Evolutionary conservation across 2,113 vertebrate species (phyloP), one percentile per base, ranked within the genome.

Genomic region (Oreochromis tanganicae): DNA sequence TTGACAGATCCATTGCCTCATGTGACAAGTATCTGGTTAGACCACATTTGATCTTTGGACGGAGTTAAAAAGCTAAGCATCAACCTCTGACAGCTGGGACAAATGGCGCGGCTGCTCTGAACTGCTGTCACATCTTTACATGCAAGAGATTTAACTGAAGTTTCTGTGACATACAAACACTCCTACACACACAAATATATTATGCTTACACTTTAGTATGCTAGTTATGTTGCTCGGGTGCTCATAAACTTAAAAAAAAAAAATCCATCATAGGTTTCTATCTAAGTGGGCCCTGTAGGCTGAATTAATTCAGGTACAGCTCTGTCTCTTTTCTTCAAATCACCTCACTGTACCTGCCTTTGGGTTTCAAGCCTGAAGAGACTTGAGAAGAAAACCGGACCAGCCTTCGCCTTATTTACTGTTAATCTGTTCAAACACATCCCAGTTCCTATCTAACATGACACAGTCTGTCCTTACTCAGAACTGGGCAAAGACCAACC

Each of bases 11-110:
- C 82, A 88, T 85, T 89, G 90, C 85, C 29, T 94, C 92, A 4
- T 90, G 88, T 90, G 93, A 94, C 91, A 92, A 89, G 87, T 82
- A 84, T 92, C 92, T 93, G 81, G 85, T 90, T 86, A 56, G 85
- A 90, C 80, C 83, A 36, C 83, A 82, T 91, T 84, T 80, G 82
- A 93, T 92, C 90, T 92, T 81, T 83, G 73, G 68, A 90, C 5
- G 3, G 75, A 84, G 86, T 85, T 85, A 81, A 91, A 91, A 86
- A 27, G 57, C 86, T 34, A 81, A 84, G 80, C n/a, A 32, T 82
- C 87, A 84, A 7, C 87, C 66, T 85, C 84, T 92, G 93, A 92
- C 92, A 90, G 87, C 78, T 29, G 50, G 90, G 87, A 83, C 46
- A 89, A 86, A 84, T 84, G 83, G 27, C 52, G 7, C 2, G 21